Evolutionary conservation across 2,888 invertebrate genomes (phyloP), one percentile per base, ranked within the genome.

Genomic region (Willowsia nigromaculata): DNA sequence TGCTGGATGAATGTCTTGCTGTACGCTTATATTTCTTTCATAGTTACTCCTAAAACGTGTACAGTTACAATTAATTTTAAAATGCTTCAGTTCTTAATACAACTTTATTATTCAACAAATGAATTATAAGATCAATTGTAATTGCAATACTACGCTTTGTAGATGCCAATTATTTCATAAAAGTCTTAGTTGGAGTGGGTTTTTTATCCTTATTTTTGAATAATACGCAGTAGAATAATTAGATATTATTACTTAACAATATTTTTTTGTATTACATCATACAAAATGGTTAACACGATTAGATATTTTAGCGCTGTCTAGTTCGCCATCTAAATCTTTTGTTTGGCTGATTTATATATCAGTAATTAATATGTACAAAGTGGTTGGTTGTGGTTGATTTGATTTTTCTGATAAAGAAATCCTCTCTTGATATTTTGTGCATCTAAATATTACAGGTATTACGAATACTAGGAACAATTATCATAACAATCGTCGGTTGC

Each of bases 381-480:
- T 37, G 68, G 68, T 37, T 68, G 40, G 37, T 68, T 68, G 68
- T 68, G 33, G 68, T 68, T 68, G 37, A 18, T 11, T 68, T 68
- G 15, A 37, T 18, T 15, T 47, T 47, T 50, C 15, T 18, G 6
- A 40, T 59, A 33, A 9, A n/a, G 3, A 68, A 68, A 40, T 68
- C 40, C 4, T 37, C 2, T 40, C 9, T 25, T 65, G 65, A 22
- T 15, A 30, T 40, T 11, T 59, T n/a, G 30, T 59, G 18, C 30
- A 13, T 59, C 59, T 59, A 59, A 11, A 15, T 59, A 15, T 33
- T 68, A 33, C n/a, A 59, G 13, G 30, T 30, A 30, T 59, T 40
- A 68, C 37, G n/a, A 68, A 68, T 68, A 68, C 33, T 68, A 68
- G 40, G 37, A 68, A 68, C 40, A 68, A 68, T 68, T 18, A 68